Evolutionary conservation across 2,797 vertebrate genomes (phyloP).

Genomic region (Margarornis squamiger): DNA sequence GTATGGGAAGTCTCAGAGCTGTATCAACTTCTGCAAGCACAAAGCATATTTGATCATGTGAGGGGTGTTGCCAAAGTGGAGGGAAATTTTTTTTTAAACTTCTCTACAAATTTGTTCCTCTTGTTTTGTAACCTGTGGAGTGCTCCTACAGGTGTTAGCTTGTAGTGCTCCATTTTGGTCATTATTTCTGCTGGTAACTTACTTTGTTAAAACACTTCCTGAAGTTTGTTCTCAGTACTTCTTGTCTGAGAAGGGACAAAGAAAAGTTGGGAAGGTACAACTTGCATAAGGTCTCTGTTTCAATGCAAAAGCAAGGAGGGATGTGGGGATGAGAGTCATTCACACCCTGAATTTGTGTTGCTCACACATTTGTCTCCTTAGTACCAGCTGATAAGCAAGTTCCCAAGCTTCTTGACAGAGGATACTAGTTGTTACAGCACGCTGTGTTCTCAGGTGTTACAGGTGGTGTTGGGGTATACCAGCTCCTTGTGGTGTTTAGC

Average conservation of each 20-base stretch:
- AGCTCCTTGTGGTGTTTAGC: background rate
- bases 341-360: background rate
- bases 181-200: background rate
- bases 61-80: background rate
- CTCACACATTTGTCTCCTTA: background rate
- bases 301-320: background rate
- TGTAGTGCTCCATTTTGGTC: background rate
- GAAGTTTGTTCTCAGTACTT: too few relatives aligned
- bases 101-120: background rate
- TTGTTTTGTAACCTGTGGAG: background rate
- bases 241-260: background rate
- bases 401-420: background rate
- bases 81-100: background rate
- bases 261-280: background rate
- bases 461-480: background rate
- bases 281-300: background rate
- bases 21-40: background rate
- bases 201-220: too few relatives aligned
- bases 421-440: background rate
- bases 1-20: background rate
- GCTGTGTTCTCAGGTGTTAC: rapidly evolving
- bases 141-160: background rate
- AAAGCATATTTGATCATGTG: background rate
- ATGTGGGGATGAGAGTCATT: background rate
- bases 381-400: background rate